Evolutionary conservation across 2,888 invertebrate genomes (phyloP), one percentile per base, ranked within the genome.

Genomic region (Acanthosepion esculentum): DNA sequence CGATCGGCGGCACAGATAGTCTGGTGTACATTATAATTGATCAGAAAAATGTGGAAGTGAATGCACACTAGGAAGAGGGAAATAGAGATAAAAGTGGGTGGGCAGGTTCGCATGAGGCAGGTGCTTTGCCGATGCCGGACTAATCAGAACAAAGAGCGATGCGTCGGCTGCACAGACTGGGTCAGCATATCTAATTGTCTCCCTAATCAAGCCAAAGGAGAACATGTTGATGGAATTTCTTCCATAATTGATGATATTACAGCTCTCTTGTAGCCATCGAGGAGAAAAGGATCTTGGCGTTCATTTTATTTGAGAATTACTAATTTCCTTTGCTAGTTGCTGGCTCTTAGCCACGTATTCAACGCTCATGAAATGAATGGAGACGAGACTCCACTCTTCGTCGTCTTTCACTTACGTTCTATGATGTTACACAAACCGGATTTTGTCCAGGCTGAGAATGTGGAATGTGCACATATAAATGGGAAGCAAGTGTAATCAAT

Each of bases 161-260:
- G n/a, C n/a, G 78, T 78, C 78, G 78, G 78, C 78, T 33, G 15
- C 78, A 78, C 78, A 78, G 78, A 78, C n/a, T 78, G 33, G n/a
- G 78, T n/a, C 78, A 78, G 15, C 78, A n/a, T 78, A 78, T 78
- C n/a, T 78, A 78, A 78, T 78, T 78, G n/a, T n/a, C 78, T n/a
- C 78, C 78, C 12, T 78, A 78, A n/a, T n/a, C n/a, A 78, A 15
- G n/a, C 78, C 12, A 78, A 78, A 78, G 78, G 18, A 78, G 78
- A 78, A 78, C n/a, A 78, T 78, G 78, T 78, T n/a, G n/a, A n/a
- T 78, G n/a, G n/a, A 78, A 78, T 78, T 78, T 78, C n/a, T n/a
- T 78, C n/a, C 78, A 78, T 78, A 78, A 78, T n/a, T n/a, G n/a
- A 78, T 78, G 78, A n/a, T 78, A 78, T n/a, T 78, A 78, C 78